phyloP scores from a whole-genome alignment of 2,113 vertebrate species.

The Anoplopoma fimbria region DNA sequence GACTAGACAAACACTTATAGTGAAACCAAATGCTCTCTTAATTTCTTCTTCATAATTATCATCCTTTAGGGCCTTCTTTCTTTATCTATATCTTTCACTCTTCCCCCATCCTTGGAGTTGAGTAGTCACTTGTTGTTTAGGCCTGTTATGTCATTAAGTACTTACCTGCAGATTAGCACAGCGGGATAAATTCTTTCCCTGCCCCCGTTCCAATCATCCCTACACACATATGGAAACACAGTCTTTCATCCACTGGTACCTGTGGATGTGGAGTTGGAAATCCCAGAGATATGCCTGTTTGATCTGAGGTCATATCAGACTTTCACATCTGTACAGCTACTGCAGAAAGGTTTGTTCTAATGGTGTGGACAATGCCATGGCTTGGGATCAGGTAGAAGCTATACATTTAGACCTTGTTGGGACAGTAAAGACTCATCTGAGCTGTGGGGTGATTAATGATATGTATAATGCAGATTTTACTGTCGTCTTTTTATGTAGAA shows the following conservation, averaged over 20 bases:
- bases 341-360: background rate
- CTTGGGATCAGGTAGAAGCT: background rate
- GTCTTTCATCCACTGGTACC: background rate
- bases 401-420: background rate
- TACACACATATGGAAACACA: no score
- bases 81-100: background rate
- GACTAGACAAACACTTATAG: background rate
- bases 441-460: background rate
- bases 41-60: background rate
- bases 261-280: background rate
- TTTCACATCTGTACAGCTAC: background rate
- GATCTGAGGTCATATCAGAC: background rate
- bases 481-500: background rate
- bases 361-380: no score
- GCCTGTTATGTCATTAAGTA: slow-evolving; percentile 60
- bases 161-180: slow-evolving; percentile 57
- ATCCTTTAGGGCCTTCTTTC: background rate
- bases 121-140: slow-evolving; percentile 29
- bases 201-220: background rate
- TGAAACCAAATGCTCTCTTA: background rate
- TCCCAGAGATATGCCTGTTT: background rate
- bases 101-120: background rate
- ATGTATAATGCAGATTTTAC: background rate
- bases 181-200: background rate
- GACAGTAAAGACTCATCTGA: no score